Conservation (phyloP, 2,113 vertebrate species). For the Tichodroma muraria region DNA sequence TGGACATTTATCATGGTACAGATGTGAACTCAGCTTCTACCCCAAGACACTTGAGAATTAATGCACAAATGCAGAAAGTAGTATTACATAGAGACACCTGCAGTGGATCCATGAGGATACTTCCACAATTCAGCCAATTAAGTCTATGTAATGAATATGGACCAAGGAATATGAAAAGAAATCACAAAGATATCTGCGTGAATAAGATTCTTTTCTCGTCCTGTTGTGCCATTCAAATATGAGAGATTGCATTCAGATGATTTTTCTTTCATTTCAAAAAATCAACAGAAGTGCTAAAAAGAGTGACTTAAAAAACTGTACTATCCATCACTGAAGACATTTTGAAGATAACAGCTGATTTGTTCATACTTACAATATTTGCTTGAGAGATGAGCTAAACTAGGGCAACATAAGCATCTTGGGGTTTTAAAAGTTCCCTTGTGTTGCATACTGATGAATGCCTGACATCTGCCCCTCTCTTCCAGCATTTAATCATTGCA, state of each 20-base stretch:
- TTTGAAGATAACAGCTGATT: background rate
- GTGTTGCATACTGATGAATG: background rate
- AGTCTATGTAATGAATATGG: background rate
- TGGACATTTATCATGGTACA: background rate
- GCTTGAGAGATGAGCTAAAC: background rate
- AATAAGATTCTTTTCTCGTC: background rate
- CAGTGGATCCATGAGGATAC: background rate
- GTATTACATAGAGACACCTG: background rate
- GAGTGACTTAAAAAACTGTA: background rate
- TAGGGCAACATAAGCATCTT: background rate
- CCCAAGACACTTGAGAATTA: background rate
- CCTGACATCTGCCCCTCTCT: conserved; percentile 34
- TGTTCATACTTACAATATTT: background rate
- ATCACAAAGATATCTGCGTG: background rate
- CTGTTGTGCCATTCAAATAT: background rate
- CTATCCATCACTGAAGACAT: background rate
- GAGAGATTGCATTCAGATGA: background rate
- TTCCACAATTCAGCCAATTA: background rate
- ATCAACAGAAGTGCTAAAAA: background rate
- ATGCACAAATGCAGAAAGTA: background rate
- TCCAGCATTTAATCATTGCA: conserved; percentile 13
- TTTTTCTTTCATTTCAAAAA: background rate
- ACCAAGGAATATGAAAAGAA: background rate
- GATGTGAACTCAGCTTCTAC: background rate
- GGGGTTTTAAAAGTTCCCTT: conserved; percentile 30